Base-by-base conservation (phyloP, 1,140 invertebrate species). In the Saccostrea echinata region DNA sequence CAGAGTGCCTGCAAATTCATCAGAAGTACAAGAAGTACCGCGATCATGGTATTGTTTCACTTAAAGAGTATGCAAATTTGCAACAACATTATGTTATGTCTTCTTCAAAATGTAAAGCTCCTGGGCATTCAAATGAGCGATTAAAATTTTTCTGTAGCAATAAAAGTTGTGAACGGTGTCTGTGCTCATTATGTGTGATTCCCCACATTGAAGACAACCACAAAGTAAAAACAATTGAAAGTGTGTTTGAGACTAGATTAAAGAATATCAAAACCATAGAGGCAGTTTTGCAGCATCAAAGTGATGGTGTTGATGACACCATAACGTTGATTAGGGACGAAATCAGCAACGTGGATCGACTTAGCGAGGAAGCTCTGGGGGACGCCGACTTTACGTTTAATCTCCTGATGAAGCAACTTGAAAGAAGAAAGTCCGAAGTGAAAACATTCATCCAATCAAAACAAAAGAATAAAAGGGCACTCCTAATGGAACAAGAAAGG, bases 11-110 rank as follows among this genome's bases (percentile, higher is more conserved):
- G n/a, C 18, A 52, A 51, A 52, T 52, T 51, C 81, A 83, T 51
- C n/a, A n/a, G 21, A 83, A 53, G 81, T 83, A 51, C 35, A 83
- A 83, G 24, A 83, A 83, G 21, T 83, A 83, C 51, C 24, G 30
- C 12, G n/a, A 52, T 27, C 81, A 83, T 53, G 30, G 3, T 9
- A 33, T 83, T 51, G n/a, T 83, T 24, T 51, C 35, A 18, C 21
- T 83, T 9, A 35, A 83, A 27, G 81, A 52, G 6, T 83, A 52
- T 51, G 51, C 35, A 51, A 83, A 83, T 33, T 24, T 53, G 9
- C 35, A 83, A 52, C n/a, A 53, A 80, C 27, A 80, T 83, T 9
- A 52, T 51, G 81, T 83, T 24, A 83, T 51, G 3, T n/a, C 33
- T 11, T 12, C 81, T 21, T 12, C 43, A 18, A 52, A 52, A 51